Conservation (phyloP, 2,888 invertebrate genomes). For the Chloroclysta siterata region DNA sequence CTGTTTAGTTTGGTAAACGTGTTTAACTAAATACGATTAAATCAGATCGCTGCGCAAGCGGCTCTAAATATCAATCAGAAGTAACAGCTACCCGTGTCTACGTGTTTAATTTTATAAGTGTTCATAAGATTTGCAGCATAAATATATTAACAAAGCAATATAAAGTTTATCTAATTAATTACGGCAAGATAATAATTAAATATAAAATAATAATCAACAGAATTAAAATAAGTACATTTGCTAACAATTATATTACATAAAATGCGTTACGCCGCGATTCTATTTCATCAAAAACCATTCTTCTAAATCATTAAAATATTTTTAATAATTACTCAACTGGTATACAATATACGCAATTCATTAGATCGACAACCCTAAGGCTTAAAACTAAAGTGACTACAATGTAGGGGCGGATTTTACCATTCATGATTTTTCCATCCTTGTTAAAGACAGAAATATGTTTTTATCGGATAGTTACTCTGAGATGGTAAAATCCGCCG, state of each 20-base stretch:
- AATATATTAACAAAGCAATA: constrained; percentile 53
- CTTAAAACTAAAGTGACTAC: not conserved
- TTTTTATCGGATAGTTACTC: too few species aligned
- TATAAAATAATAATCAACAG: constrained; percentile 55
- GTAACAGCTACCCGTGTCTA: constrained; percentile 58
- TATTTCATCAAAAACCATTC: constrained; percentile 7
- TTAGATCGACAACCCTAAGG: constrained; percentile 23
- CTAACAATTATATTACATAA: constrained; percentile 49
- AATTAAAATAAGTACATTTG: constrained; percentile 64
- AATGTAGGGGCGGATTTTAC: too few species aligned
- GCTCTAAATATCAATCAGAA: constrained; percentile 52
- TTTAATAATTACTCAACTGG: constrained; percentile 4
- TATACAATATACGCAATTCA: constrained; percentile 4
- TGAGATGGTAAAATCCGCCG: too few species aligned
- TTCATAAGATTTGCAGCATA: constrained; percentile 44
- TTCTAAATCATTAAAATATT: constrained; percentile 3
- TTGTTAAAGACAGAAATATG: too few species aligned
- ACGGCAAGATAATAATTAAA: constrained; percentile 54
- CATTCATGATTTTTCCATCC: too few species aligned
- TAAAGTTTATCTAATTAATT: constrained; percentile 44
- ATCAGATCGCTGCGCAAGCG: too few species aligned
- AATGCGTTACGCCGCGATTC: constrained; percentile 2
- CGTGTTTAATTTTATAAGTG: constrained; percentile 26
- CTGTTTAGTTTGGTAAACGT: too few species aligned
- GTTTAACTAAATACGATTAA: too few species aligned